Percentiles rank a stretch among this genome's conserved stretches.
Conservation (phyloP, 2,113 vertebrate species). For the Gobius niger region DNA sequence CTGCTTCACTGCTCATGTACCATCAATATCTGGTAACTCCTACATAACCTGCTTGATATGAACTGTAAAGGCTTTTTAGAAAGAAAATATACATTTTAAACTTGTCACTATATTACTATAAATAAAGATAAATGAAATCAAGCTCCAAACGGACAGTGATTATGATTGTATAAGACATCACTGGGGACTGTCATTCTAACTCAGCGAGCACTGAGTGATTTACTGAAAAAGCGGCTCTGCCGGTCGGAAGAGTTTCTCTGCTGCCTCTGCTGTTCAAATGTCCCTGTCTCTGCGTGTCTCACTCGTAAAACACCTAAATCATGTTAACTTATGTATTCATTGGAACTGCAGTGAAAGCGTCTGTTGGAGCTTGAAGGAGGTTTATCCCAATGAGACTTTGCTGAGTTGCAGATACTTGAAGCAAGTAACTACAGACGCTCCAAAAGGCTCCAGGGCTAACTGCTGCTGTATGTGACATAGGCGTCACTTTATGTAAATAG, state of each 20-base stretch:
- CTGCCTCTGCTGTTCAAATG: not conserved
- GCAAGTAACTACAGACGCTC: not conserved
- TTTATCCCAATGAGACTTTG: not conserved
- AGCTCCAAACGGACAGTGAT: not conserved
- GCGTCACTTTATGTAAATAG: not conserved
- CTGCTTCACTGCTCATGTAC: not conserved
- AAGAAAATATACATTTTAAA: not conserved
- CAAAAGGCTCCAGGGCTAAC: not conserved
- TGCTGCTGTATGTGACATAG: not conserved
- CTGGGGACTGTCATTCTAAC: not conserved
- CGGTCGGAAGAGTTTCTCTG: constrained; percentile 10
- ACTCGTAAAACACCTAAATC: too few species aligned
- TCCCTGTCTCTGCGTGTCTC: not conserved
- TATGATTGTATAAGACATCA: not conserved
- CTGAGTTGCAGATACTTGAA: not conserved
- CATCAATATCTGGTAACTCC: not conserved
- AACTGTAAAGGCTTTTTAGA: not conserved
- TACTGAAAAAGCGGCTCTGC: not conserved
- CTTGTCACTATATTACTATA: not conserved
- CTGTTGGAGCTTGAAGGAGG: not conserved
- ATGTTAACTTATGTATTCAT: too few species aligned
- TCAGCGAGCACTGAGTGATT: constrained; percentile 10
- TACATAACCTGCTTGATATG: not conserved
- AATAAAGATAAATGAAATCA: not conserved
- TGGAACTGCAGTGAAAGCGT: not conserved